Evolutionary conservation across 2,888 invertebrate species (phyloP).

Genomic region (Theodoxus fluviatilis): DNA sequence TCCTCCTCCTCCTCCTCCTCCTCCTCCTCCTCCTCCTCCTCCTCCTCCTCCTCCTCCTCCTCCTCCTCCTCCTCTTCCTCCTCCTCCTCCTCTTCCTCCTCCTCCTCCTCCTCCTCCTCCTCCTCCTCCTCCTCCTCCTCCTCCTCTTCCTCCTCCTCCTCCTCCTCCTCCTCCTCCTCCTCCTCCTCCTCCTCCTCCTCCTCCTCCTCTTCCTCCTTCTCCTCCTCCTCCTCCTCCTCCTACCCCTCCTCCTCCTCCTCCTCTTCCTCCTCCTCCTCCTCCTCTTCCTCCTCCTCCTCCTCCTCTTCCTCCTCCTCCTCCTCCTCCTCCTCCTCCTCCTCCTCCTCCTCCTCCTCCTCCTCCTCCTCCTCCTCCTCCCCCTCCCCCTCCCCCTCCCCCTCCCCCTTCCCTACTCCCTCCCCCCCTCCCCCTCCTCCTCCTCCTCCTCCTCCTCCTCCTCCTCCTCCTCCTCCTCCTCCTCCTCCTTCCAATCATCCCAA

Average conservation of each 20-base stretch:
- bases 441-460: neutral
- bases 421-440: neutral
- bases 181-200: neutral
- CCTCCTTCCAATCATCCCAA: no score
- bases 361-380: neutral
- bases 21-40: neutral
- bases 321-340: neutral
- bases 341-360: neutral
- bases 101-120: neutral
- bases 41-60: neutral
- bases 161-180: neutral
- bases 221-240: neutral
- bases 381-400: constrained; percentile 4
- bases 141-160: neutral
- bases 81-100: neutral
- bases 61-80: neutral
- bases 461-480: no score
- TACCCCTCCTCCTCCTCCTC: neutral
- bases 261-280: neutral
- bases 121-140: neutral
- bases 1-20: neutral
- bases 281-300: neutral
- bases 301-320: neutral
- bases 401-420: neutral
- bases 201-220: neutral